Evolutionary conservation across 2,888 invertebrate species (phyloP), one percentile per base, ranked within the genome.

Genomic region (Acanthacorydalis orientalis): DNA sequence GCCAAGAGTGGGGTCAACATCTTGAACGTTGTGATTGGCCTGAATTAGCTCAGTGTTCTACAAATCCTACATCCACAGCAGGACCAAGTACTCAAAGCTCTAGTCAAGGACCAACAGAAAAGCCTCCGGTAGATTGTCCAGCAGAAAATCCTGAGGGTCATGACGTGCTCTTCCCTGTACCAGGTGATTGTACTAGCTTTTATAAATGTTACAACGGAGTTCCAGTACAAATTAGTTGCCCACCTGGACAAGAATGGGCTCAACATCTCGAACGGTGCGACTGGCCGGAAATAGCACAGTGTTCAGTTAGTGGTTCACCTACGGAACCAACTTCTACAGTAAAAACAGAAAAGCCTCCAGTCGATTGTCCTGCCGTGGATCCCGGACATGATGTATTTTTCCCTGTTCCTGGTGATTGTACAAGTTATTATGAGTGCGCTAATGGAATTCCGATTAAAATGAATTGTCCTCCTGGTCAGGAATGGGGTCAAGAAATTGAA

Each of bases 21-120:
- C 12, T 37, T n/a, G 16, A 23, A n/a, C 35, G 43, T 7, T 47
- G 47, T 47, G 47, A 47, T 31, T 43, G 15, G 14, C 47, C 47
- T n/a, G 42, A 42, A 9, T 7, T 8, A 31, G 47, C 47, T 9
- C n/a, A 31, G 15, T 47, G 47, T 31, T 11, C 11, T 33, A 14
- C n/a, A 44, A 9, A 33, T n/a, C 3, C 14, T 12, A n/a, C 42
- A n/a, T 12, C 14, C 6, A n/a, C 42, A n/a, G 2, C 23, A 23
- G 23, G 23, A 23, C 6, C 23, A 23, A 23, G 23, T 23, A 23
- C 23, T 11, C 14, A 12, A 44, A 44, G 12, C 8, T 6, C 12
- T 14, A 12, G n/a, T 14, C 33, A 14, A 34, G 12, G 12, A 3
- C 8, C 44, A 4, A 44, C 44, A 44, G 14, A n/a, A 35, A 33